Conservation (phyloP, 2,888 invertebrate genomes). For the Eubasilissa splendida region DNA sequence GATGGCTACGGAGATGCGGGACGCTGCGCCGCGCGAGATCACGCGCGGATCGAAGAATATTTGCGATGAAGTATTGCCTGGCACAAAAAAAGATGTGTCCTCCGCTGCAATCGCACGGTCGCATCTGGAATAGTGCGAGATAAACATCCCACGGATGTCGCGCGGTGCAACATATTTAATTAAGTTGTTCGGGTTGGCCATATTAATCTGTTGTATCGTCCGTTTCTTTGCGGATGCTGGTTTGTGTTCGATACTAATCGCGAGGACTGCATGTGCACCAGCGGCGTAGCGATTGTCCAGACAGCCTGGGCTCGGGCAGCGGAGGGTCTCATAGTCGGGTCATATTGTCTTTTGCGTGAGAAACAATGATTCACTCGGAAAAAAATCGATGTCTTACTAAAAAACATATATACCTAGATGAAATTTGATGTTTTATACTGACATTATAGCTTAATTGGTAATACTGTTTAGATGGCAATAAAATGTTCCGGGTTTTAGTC, state of each 20-base stretch:
- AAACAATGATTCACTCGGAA: too few species aligned
- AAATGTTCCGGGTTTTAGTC: too few species aligned
- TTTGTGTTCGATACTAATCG: too few species aligned
- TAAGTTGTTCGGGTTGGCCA: constrained; percentile 3
- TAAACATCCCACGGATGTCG: constrained; percentile 2
- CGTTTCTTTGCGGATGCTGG: too few species aligned
- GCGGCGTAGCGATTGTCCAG: background rate
- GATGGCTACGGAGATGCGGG: background rate
- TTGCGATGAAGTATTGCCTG: constrained; percentile 25
- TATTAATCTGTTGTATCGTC: constrained; percentile 20
- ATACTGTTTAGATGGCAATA: too few species aligned
- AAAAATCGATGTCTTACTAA: too few species aligned
- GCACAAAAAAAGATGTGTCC: constrained; percentile 25
- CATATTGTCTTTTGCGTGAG: too few species aligned
- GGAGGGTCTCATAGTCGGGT: too few species aligned
- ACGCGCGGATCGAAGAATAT: constrained; percentile 20
- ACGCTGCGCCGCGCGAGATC: background rate
- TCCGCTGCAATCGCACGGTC: background rate
- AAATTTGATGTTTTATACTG: too few species aligned
- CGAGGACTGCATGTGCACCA: background rate
- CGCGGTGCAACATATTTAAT: constrained; percentile 26
- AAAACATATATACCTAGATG: too few species aligned
- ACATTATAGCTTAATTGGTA: too few species aligned
- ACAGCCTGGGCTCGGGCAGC: too few species aligned
- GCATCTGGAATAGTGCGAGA: constrained; percentile 9